Percentiles rank a stretch among this genome's conserved stretches.
phyloP scores from a whole-genome alignment of 1,140 invertebrate species.

The Chrysopa pallens region DNA sequence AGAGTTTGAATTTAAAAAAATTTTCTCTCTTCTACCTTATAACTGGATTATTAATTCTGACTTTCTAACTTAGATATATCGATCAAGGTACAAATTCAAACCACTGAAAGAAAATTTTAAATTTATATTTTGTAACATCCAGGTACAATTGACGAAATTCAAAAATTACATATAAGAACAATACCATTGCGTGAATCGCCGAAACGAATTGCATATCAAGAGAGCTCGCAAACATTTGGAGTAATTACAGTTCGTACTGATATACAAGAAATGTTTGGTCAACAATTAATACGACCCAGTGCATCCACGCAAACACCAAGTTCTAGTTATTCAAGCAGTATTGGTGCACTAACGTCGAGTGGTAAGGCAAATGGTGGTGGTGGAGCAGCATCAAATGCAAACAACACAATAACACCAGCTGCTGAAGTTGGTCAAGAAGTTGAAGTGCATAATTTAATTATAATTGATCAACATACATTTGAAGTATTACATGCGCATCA shows the following conservation, averaged over 20 bases:
- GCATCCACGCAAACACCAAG: conserved; percentile 57
- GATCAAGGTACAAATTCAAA: no score
- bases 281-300: conserved; percentile 48
- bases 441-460: conserved; percentile 79
- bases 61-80: no score
- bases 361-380: conserved; percentile 13
- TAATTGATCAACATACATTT: conserved; percentile 95
- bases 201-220: conserved; percentile 85
- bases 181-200: conserved; percentile 89
- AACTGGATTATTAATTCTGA: no score
- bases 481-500: conserved; percentile 90
- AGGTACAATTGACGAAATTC: conserved; percentile 95
- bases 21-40: no score
- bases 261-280: conserved; percentile 51
- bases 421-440: conserved; percentile 63
- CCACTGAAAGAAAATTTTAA: no score
- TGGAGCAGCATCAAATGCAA: conserved; percentile 3
- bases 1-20: no score
- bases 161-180: conserved; percentile 92
- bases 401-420: not conserved
- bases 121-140: no score
- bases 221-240: conserved; percentile 85
- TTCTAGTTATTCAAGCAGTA: conserved; percentile 26
- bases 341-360: conserved; percentile 20
- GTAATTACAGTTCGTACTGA: conserved; percentile 82